A percentile compares a stretch with the other conserved stretches of the same genome.
Evolutionary conservation across 2,113 vertebrate genomes (phyloP).

Genomic region (Rhipidura dahli): DNA sequence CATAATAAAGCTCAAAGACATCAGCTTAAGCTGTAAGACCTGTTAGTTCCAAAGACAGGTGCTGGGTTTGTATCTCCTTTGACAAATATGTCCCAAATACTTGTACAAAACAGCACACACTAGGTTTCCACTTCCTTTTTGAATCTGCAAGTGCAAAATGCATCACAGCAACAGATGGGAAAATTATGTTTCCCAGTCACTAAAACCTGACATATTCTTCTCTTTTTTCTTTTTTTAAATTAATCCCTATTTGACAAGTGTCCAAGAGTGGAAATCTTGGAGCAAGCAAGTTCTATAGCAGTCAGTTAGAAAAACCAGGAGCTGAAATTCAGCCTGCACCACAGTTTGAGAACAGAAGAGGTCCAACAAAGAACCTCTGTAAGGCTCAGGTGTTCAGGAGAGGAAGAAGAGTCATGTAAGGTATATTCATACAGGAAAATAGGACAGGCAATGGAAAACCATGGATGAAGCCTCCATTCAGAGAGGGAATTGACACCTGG

Average conservation of each 20-base stretch:
- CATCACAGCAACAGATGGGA: background rate
- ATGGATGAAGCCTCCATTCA: background rate
- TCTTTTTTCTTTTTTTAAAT: background rate
- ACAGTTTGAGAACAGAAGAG: background rate
- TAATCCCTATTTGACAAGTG: background rate
- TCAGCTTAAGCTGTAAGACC: background rate
- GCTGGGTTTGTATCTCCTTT: background rate
- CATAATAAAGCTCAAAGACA: background rate
- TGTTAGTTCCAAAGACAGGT: background rate
- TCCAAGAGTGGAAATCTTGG: background rate
- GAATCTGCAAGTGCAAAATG: background rate
- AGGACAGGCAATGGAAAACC: background rate
- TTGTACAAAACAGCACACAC: background rate
- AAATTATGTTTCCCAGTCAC: background rate
- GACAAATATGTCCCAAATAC: background rate
- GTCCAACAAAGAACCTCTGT: background rate
- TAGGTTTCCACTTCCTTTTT: background rate
- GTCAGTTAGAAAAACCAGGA: background rate
- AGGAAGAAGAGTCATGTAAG: background rate
- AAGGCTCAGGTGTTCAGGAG: background rate
- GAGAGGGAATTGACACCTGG: background rate
- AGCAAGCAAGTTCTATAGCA: background rate
- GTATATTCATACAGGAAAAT: background rate
- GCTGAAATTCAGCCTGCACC: background rate
- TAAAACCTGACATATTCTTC: background rate